A percentile compares a stretch with the other conserved stretches of the same genome.
Evolutionary conservation across 1,140 invertebrate species (phyloP).

Genomic region (Caerostris darwini): DNA sequence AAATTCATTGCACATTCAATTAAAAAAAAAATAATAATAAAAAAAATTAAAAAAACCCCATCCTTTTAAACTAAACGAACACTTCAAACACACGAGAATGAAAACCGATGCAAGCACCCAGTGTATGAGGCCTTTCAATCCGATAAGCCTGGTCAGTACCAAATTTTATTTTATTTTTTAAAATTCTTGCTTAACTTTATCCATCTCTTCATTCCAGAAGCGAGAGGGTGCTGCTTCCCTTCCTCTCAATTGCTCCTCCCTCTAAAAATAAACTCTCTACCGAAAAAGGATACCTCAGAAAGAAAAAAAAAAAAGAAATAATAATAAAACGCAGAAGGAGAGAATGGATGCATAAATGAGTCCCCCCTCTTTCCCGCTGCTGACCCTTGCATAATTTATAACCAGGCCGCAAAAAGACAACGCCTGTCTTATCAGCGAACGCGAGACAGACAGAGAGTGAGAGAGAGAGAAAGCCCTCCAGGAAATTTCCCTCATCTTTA

Average conservation of each 20-base stretch:
- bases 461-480: conserved; percentile 23
- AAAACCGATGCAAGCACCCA: too few species aligned
- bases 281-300: neutral
- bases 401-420: conserved; percentile 56
- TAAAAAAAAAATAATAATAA: too few species aligned
- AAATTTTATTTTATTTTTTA: too few species aligned
- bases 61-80: too few species aligned
- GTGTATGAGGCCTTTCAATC: too few species aligned
- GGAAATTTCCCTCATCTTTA: conserved; percentile 13
- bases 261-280: conserved; percentile 41
- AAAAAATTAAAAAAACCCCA: too few species aligned
- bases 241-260: neutral
- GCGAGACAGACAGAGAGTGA: neutral
- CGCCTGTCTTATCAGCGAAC: conserved; percentile 61
- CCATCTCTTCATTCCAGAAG: neutral
- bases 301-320: neutral
- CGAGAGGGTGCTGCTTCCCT: neutral
- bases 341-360: conserved; percentile 26
- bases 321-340: neutral
- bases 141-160: too few species aligned
- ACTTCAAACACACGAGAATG: too few species aligned
- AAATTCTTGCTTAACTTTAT: too few species aligned
- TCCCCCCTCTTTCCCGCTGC: neutral
- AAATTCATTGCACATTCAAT: too few species aligned
- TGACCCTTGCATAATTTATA: conserved; percentile 64